phyloP scores from a whole-genome alignment of 64 coral and sea anemone genomes.

The Actinia equina region DNA sequence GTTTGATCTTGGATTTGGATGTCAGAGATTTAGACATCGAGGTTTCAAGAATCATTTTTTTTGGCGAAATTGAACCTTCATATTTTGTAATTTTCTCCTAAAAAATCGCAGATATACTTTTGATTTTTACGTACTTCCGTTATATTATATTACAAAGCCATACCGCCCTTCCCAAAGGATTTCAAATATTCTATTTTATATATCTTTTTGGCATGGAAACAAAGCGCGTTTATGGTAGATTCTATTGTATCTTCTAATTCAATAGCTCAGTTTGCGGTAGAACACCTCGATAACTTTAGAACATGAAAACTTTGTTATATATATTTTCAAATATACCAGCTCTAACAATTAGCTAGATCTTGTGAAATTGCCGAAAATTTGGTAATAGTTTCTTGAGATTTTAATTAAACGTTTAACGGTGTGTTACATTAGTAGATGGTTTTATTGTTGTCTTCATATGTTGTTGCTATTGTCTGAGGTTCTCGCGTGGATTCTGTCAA shows the following conservation, averaged over 20 bases:
- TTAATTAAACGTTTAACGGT: neutral
- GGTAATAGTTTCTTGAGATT: slow-evolving; percentile 10
- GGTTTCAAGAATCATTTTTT: neutral
- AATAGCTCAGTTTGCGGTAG: neutral
- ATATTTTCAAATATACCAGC: neutral
- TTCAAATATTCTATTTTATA: neutral
- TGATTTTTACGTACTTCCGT: neutral
- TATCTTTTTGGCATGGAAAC: neutral
- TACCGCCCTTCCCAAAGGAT: slow-evolving; percentile 13
- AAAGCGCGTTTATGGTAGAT: neutral
- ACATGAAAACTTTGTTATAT: neutral
- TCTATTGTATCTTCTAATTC: neutral
- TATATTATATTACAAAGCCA: neutral
- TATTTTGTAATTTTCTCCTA: neutral
- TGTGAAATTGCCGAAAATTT: neutral
- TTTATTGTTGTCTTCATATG: neutral
- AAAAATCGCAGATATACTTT: neutral
- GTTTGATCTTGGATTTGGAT: slow-evolving; percentile 17
- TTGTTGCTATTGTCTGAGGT: neutral
- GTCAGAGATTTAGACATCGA: neutral
- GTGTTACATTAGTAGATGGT: neutral
- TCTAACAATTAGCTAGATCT: neutral
- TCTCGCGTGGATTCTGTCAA: neutral
- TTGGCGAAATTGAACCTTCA: neutral
- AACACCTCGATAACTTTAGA: neutral